phyloP scores from a whole-genome alignment of 1,140 invertebrate genomes.

The Drosophila dunni region DNA sequence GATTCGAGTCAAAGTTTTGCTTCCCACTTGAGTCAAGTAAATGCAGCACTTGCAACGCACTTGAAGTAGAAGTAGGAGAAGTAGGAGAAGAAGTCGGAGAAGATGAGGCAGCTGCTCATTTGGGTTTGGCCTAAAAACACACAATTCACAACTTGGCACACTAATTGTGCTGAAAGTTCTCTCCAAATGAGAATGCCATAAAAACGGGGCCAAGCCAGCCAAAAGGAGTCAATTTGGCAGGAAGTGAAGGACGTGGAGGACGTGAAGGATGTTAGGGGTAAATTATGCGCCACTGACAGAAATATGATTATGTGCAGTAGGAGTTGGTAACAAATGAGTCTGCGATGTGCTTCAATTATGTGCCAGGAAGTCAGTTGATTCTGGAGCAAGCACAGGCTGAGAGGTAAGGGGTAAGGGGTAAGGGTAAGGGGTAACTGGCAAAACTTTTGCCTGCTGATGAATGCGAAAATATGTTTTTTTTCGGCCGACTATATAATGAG shows the following conservation, averaged over 20 bases:
- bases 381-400: background rate
- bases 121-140: constrained; percentile 70
- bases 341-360: constrained; percentile 78
- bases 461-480: constrained; percentile 76
- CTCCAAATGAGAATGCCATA: constrained; percentile 52
- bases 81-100: no score
- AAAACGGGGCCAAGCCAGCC: constrained; percentile 52
- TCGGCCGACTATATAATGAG: constrained; percentile 71
- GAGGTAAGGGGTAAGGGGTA: background rate
- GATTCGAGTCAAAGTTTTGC: background rate
- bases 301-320: constrained; percentile 52
- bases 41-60: background rate
- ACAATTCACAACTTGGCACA: constrained; percentile 64
- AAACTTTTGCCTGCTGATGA: constrained; percentile 75
- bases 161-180: constrained; percentile 71
- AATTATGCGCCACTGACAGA: constrained; percentile 34
- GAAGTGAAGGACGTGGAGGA: background rate
- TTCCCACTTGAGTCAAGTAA: background rate
- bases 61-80: background rate
- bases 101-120: constrained; percentile 15
- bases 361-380: constrained; percentile 53
- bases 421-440: constrained; percentile 5
- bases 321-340: constrained; percentile 72
- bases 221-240: constrained; percentile 51
- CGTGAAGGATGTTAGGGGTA: background rate